Percentiles rank a stretch among this genome's conserved stretches.
Conservation (phyloP, 2,113 vertebrate genomes). For the Lanius collurio region DNA sequence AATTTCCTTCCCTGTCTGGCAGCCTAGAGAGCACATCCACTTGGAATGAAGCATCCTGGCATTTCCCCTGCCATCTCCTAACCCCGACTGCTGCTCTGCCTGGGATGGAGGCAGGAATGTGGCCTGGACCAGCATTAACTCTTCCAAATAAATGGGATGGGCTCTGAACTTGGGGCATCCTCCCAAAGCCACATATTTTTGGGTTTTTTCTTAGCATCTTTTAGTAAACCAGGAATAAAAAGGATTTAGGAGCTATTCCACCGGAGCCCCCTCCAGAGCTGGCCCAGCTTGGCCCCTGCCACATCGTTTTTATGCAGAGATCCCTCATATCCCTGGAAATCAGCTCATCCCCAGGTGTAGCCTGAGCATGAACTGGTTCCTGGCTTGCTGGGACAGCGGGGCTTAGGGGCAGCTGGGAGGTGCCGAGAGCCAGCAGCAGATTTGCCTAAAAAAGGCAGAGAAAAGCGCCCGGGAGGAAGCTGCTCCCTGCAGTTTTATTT, state of each 20-base stretch:
- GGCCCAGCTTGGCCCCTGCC: background rate
- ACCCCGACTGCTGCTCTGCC: background rate
- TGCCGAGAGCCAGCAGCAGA: background rate
- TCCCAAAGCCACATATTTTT: background rate
- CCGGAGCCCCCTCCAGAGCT: background rate
- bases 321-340: background rate
- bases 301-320: background rate
- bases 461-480: background rate
- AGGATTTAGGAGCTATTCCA: background rate
- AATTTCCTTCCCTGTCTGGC: background rate
- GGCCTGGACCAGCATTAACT: background rate
- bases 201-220: background rate
- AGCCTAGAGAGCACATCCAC: background rate
- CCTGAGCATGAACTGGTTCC: background rate
- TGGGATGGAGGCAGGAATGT: background rate
- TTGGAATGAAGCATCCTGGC: background rate
- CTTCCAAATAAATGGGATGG: background rate
- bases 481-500: conserved; percentile 23
- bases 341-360: background rate
- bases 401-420: background rate
- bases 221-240: background rate
- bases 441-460: conserved; percentile 50
- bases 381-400: background rate
- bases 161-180: background rate
- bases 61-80: background rate